Conservation (phyloP, 2,888 invertebrate genomes). For the Athalia rosae region DNA sequence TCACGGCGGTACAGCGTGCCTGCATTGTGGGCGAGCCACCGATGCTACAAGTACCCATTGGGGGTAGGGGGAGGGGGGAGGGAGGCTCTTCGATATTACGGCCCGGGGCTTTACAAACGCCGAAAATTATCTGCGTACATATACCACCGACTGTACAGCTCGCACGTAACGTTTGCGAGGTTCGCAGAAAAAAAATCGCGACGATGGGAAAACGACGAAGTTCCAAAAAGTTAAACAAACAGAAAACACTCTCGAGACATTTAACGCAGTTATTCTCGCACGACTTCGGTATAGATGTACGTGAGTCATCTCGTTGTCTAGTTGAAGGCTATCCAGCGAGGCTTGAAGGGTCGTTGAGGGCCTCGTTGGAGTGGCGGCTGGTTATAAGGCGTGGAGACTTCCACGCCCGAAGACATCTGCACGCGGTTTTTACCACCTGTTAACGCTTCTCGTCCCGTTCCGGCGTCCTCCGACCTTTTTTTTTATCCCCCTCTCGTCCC, state of each 20-base stretch:
- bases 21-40: neutral
- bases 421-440: conserved; percentile 42
- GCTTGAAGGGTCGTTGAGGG: too few relatives aligned
- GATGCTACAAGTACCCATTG: neutral
- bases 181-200: too few relatives aligned
- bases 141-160: neutral
- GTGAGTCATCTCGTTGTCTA: too few relatives aligned
- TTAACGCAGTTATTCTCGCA: too few relatives aligned
- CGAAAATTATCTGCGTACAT: neutral
- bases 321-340: neutral
- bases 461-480: conserved; percentile 15
- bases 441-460: conserved; percentile 41
- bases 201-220: too few relatives aligned
- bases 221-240: too few relatives aligned
- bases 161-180: too few relatives aligned
- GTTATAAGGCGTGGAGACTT: conserved; percentile 5
- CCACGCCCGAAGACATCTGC: conserved; percentile 35
- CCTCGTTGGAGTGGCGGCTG: neutral
- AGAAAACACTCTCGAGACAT: too few relatives aligned
- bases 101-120: too few relatives aligned
- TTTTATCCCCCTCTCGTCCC: neutral
- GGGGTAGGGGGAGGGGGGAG: too few relatives aligned
- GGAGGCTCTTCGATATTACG: too few relatives aligned
- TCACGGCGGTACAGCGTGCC: conserved; percentile 41
- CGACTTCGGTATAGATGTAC: too few relatives aligned